Percentiles rank a stretch among this genome's conserved stretches.
Evolutionary conservation across 2,113 vertebrate genomes (phyloP).

Genomic region (Rissa tridactyla): DNA sequence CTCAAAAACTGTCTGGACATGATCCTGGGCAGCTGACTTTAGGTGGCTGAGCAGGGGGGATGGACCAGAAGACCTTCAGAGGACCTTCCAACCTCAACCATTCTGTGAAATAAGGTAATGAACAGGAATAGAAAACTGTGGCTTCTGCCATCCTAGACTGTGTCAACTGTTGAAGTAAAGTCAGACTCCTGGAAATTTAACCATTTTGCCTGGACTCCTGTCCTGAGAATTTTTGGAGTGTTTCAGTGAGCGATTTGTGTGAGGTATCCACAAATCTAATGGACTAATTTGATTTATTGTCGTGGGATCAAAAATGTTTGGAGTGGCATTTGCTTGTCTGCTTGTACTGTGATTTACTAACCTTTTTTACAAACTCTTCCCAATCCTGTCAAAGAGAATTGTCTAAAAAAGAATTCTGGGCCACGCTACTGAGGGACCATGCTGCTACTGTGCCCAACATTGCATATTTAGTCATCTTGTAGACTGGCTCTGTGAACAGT

Average conservation of each 20-base stretch:
- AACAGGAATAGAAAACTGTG: background rate
- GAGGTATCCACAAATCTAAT: background rate
- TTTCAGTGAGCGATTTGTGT: background rate
- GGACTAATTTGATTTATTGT: background rate
- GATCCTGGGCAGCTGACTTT: background rate
- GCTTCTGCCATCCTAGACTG: background rate
- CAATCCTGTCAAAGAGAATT: background rate
- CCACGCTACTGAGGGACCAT: rapidly evolving
- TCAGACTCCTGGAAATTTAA: background rate
- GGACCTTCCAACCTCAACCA: background rate
- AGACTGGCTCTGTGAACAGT: background rate
- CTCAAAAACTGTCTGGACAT: background rate
- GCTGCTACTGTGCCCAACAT: background rate
- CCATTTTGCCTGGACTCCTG: background rate
- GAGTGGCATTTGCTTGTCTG: background rate
- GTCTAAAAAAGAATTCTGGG: background rate
- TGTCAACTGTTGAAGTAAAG: background rate
- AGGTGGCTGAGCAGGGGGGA: background rate
- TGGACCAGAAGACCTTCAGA: background rate
- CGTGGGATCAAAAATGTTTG: background rate
- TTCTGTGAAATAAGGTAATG: background rate
- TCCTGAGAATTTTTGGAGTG: background rate
- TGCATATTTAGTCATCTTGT: background rate
- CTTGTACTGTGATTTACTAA: background rate
- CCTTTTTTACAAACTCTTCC: background rate